Conservation (phyloP, 2,888 invertebrate species). For the Timema podura region DNA sequence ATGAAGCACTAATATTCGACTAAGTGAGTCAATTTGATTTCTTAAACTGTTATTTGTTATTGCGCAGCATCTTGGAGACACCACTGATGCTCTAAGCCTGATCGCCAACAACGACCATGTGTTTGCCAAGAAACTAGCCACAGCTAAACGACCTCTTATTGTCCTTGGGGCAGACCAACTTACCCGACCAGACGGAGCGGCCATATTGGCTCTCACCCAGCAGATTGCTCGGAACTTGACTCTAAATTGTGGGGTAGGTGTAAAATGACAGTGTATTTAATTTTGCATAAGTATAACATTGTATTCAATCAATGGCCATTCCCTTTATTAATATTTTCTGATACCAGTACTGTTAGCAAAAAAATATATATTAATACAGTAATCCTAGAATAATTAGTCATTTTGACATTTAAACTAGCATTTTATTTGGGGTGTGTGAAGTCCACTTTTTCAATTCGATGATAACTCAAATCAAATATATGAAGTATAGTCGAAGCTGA, state of each 20-base stretch:
- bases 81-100: constrained; percentile 66
- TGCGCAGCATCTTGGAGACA: constrained; percentile 76
- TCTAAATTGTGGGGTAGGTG: constrained; percentile 43
- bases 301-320: too few species aligned
- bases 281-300: too few species aligned
- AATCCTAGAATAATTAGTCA: too few species aligned
- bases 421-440: too few species aligned
- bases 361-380: constrained; percentile 2
- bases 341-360: background rate
- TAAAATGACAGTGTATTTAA: too few species aligned
- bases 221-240: constrained; percentile 53
- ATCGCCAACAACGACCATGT: constrained; percentile 68
- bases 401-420: too few species aligned
- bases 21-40: too few species aligned
- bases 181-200: constrained; percentile 70
- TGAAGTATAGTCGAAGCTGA: too few species aligned
- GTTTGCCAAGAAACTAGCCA: constrained; percentile 62
- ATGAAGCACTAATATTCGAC: too few species aligned
- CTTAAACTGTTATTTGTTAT: constrained; percentile 21
- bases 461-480: too few species aligned
- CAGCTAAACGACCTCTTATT: constrained; percentile 83
- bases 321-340: constrained; percentile 22
- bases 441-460: too few species aligned
- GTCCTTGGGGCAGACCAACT: constrained; percentile 87
- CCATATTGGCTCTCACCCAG: constrained; percentile 70